A percentile compares a stretch with the other conserved stretches of the same genome.
These are phyloP conservation scores for Smutsia temminckii DNA, from an alignment of 2,797 vertebrate genomes.

Conservation along the genomic window DNA sequence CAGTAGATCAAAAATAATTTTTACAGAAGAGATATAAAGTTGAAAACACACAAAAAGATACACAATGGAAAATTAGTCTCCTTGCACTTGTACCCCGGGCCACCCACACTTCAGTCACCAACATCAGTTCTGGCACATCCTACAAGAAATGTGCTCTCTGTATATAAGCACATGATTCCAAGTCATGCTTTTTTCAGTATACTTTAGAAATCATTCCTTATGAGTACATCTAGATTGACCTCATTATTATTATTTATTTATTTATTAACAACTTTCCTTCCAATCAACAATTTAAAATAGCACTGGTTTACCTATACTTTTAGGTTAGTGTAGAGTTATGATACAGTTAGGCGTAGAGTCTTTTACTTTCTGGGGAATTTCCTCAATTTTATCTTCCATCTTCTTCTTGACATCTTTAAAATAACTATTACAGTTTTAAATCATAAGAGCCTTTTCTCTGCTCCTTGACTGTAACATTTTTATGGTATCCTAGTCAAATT, in stretches of 20 bases:
- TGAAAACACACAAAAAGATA: not conserved
- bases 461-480: not conserved
- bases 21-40: not conserved
- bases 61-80: not conserved
- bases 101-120: not conserved
- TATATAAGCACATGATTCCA: not conserved
- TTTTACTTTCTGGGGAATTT: not conserved
- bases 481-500: not conserved
- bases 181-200: not conserved
- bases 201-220: not conserved
- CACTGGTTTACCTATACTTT: not conserved
- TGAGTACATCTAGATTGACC: not conserved
- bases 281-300: not conserved
- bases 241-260: not conserved
- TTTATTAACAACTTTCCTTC: not conserved
- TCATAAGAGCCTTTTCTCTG: not conserved
- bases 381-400: not conserved
- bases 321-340: not conserved
- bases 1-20: not conserved
- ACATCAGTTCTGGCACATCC: not conserved
- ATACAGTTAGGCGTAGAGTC: not conserved
- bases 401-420: not conserved
- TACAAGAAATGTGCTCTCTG: not conserved
- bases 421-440: not conserved
- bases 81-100: not conserved